Percentiles rank a stretch among this genome's conserved stretches.
These are phyloP conservation scores for Tokudaia tokunoshimensis DNA, from an alignment of 2,797 vertebrate genomes.

Conservation along the genomic window DNA sequence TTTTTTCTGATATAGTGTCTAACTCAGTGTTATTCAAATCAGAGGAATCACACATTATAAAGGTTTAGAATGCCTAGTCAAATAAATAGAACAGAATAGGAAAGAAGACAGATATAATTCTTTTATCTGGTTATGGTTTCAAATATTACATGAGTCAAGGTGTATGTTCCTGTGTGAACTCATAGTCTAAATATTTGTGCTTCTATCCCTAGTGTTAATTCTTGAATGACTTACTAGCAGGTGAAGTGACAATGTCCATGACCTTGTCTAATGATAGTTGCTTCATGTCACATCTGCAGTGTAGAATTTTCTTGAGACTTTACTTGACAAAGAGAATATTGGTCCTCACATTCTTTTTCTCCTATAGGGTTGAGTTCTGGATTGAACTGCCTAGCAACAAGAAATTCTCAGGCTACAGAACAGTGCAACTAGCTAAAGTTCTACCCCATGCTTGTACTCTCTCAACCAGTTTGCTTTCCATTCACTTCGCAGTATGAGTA, in stretches of 20 bases:
- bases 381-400: conserved; percentile 59
- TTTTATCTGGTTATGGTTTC: neutral
- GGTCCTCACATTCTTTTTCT: neutral
- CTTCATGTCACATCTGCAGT: neutral
- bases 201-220: neutral
- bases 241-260: neutral
- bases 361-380: conserved; percentile 46
- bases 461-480: neutral
- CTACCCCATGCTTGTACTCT: neutral
- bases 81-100: neutral
- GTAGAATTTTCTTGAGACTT: neutral
- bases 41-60: neutral
- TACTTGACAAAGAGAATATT: neutral
- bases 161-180: neutral
- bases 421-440: neutral
- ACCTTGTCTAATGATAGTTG: neutral
- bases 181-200: neutral
- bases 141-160: neutral
- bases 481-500: neutral
- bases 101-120: neutral
- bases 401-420: neutral
- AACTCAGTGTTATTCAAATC: neutral
- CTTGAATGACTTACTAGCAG: conserved; percentile 43
- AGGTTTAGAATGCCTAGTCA: neutral
- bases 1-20: neutral